Conservation (phyloP, 1,140 invertebrate genomes). For the Drosophila subpulchrella region DNA sequence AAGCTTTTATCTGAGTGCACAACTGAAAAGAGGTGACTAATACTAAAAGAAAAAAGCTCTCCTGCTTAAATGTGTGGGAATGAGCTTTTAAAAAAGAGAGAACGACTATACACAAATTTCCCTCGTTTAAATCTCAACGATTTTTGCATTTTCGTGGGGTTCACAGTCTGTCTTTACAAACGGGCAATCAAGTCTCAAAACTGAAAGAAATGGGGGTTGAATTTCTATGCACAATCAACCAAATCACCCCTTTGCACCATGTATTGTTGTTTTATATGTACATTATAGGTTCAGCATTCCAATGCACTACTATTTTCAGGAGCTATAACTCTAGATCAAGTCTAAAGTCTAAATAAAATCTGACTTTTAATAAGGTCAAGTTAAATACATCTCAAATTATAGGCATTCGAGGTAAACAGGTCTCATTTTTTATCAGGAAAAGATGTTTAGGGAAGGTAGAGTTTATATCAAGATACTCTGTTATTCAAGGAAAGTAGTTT, state of each 20-base stretch:
- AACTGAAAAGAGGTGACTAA: slow-evolving; percentile 21
- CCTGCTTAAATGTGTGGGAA: slow-evolving; percentile 5
- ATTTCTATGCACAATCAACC: not conserved
- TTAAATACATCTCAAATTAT: not conserved
- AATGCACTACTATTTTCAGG: too few species aligned
- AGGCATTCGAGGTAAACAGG: not conserved
- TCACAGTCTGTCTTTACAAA: not conserved
- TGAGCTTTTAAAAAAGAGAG: slow-evolving; percentile 32
- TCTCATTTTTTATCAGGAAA: too few species aligned
- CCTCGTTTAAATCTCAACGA: slow-evolving; percentile 30
- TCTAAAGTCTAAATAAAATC: not conserved
- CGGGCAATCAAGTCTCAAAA: not conserved
- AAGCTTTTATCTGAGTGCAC: slow-evolving; percentile 66
- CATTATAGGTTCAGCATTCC: too few species aligned
- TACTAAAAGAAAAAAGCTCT: slow-evolving; percentile 28
- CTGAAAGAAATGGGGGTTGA: slow-evolving; percentile 4
- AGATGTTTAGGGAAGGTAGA: too few species aligned
- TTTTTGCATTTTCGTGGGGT: slow-evolving; percentile 17
- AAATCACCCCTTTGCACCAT: not conserved
- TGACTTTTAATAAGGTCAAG: not conserved
- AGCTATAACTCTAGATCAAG: too few species aligned
- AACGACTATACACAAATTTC: slow-evolving; percentile 9
- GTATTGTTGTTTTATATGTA: not conserved
- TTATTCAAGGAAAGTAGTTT: not conserved
- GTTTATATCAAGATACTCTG: not conserved